Conservation (phyloP, 2,113 vertebrate genomes). For the Atrichornis clamosus region DNA sequence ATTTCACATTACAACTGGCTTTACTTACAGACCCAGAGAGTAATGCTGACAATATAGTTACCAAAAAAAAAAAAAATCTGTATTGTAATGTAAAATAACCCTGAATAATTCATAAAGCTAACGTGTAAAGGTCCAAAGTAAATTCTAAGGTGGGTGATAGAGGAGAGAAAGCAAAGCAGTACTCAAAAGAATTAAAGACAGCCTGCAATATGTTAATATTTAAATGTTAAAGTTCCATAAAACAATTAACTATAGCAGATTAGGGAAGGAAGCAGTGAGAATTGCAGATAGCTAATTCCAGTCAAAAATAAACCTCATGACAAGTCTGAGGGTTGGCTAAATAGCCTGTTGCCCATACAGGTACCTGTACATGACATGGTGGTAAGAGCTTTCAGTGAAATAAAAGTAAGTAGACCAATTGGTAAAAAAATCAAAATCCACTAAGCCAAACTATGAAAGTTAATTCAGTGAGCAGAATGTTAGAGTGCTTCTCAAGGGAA, state of each 20-base stretch:
- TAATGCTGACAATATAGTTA: neutral
- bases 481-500: neutral
- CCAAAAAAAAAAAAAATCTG: neutral
- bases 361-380: rapidly evolving
- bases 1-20: neutral
- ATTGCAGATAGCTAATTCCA: neutral
- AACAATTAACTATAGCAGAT: neutral
- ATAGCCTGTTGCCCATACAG: neutral
- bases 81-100: neutral
- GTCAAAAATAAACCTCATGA: neutral
- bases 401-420: neutral
- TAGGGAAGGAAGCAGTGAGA: neutral
- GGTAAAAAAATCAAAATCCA: neutral
- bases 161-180: neutral
- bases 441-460: neutral
- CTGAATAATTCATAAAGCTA: neutral
- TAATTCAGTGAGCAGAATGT: neutral
- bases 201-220: neutral
- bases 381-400: neutral
- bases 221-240: neutral
- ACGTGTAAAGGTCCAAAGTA: neutral
- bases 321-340: neutral
- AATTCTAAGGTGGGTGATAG: neutral
- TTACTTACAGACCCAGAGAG: neutral
- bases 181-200: neutral